Percentiles rank a stretch among this genome's conserved stretches.
Evolutionary conservation across 2,797 vertebrate genomes (phyloP).

Genomic region (Poeciliopsis infans): DNA sequence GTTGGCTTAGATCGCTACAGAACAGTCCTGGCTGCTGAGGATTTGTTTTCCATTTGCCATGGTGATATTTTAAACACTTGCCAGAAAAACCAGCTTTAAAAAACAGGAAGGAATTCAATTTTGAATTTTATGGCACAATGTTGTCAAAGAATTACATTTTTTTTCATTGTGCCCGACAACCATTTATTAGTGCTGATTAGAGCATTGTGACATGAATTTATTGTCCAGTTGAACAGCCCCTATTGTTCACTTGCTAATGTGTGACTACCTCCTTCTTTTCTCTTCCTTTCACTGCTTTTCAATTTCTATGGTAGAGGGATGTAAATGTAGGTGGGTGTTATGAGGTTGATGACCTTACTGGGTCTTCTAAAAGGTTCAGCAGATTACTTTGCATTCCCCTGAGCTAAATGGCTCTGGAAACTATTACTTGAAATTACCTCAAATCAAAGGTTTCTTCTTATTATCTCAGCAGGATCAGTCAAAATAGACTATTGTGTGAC

Average conservation of each 20-base stretch:
- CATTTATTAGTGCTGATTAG: constrained; percentile 52
- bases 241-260: constrained; percentile 47
- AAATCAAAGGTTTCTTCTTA: constrained; percentile 77
- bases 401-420: constrained; percentile 74
- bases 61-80: constrained; percentile 45
- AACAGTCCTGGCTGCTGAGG: constrained; percentile 49
- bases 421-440: constrained; percentile 81
- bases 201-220: constrained; percentile 39
- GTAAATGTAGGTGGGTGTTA: constrained; percentile 59
- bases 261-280: constrained; percentile 42
- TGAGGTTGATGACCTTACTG: constrained; percentile 52
- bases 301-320: constrained; percentile 44
- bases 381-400: constrained; percentile 75
- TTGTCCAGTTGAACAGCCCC: constrained; percentile 53
- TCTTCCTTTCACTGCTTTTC: constrained; percentile 48
- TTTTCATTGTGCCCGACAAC: constrained; percentile 36
- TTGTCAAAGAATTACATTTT: constrained; percentile 28
- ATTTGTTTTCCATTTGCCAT: constrained; percentile 41
- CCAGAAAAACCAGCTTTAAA: constrained; percentile 30
- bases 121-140: constrained; percentile 1
- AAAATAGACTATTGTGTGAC: constrained; percentile 40
- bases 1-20: constrained; percentile 66
- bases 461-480: constrained; percentile 74
- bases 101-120: neutral
- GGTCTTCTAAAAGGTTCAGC: constrained; percentile 58